These are phyloP conservation scores for Cairina moschata DNA, from an alignment of 2,113 vertebrate genomes.

Conservation along the genomic window DNA sequence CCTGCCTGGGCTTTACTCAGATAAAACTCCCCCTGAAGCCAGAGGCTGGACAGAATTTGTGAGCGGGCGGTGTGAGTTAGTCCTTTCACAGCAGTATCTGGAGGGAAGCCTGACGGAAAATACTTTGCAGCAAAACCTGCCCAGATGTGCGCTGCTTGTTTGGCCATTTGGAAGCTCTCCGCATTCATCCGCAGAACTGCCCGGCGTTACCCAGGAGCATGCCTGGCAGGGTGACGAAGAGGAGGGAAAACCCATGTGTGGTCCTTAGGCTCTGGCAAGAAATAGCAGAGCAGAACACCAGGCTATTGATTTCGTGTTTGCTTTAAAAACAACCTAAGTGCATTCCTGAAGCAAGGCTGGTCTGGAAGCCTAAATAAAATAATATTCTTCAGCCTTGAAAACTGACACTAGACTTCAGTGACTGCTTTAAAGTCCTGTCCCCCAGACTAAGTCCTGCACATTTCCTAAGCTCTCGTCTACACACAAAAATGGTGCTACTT, in stretches of 20 bases:
- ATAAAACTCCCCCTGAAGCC: constrained; percentile 27
- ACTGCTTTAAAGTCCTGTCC: constrained; percentile 59
- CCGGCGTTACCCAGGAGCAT: not conserved
- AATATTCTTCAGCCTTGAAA: constrained; percentile 74
- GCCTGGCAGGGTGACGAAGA: constrained; percentile 35
- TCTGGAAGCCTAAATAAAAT: constrained; percentile 72
- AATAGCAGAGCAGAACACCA: constrained; percentile 53
- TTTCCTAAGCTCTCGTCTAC: constrained; percentile 56
- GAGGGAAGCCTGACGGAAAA: constrained; percentile 51
- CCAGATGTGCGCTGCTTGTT: constrained; percentile 22
- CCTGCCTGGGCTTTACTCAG: not conserved
- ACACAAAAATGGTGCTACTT: constrained; percentile 61
- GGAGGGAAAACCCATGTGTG: constrained; percentile 40
- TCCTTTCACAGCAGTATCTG: constrained; percentile 34
- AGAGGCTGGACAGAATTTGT: not conserved
- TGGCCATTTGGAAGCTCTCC: constrained; percentile 19
- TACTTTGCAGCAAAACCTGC: constrained; percentile 37
- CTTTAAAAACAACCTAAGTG: constrained; percentile 73
- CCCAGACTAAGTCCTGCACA: constrained; percentile 38
- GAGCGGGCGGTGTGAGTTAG: not conserved
- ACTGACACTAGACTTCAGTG: constrained; percentile 63
- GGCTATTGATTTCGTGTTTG: constrained; percentile 63
- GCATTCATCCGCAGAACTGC: not conserved
- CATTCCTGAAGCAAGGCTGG: constrained; percentile 66
- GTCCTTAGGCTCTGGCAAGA: constrained; percentile 63